These are phyloP conservation scores for Xanthia icteritia DNA, from an alignment of 2,888 invertebrate species.

Conservation along the genomic window DNA sequence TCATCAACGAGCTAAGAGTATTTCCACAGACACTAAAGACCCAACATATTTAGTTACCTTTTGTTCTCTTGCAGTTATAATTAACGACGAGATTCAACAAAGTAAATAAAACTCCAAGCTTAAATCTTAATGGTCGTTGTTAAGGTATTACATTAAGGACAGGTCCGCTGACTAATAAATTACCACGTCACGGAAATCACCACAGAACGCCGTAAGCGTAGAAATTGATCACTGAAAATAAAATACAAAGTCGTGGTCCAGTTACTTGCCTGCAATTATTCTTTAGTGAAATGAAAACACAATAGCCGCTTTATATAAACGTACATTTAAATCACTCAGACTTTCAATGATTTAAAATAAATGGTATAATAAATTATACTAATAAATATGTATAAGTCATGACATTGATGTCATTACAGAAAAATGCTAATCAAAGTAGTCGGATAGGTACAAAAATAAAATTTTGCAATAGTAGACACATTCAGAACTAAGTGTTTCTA, in stretches of 20 bases:
- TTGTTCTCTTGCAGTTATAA: constrained; percentile 54
- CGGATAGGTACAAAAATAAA: constrained; percentile 69
- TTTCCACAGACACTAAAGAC: constrained; percentile 35
- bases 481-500: constrained; percentile 68
- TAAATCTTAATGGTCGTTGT: constrained; percentile 60
- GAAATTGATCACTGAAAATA: constrained; percentile 79
- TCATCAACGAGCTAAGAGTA: constrained; percentile 23
- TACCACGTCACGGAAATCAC: constrained; percentile 75
- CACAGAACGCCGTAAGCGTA: constrained; percentile 74
- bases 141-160: constrained; percentile 64
- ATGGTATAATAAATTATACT: constrained; percentile 84
- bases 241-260: constrained; percentile 80
- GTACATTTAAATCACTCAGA: constrained; percentile 81
- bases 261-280: constrained; percentile 77
- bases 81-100: constrained; percentile 52
- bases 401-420: constrained; percentile 82
- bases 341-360: constrained; percentile 82
- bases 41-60: constrained; percentile 47
- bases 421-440: constrained; percentile 82
- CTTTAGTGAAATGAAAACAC: constrained; percentile 81
- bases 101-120: constrained; percentile 57
- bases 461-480: constrained; percentile 73
- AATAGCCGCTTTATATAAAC: constrained; percentile 81
- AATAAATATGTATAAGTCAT: constrained; percentile 85
- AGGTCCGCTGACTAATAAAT: constrained; percentile 67